Evolutionary conservation across 1,140 invertebrate genomes (phyloP).

Genomic region (Brachionus asplanchnoidis): DNA sequence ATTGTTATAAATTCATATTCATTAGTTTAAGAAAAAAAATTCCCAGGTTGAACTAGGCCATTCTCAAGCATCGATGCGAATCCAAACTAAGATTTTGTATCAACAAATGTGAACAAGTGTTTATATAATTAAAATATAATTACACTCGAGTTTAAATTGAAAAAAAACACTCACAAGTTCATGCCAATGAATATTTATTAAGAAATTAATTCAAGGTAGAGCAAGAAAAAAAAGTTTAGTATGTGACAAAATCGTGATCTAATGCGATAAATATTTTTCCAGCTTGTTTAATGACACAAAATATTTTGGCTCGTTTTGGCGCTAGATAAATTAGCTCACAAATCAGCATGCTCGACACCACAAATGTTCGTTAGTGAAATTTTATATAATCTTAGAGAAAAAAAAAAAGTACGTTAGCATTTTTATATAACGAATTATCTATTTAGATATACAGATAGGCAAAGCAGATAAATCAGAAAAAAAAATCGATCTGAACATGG

Average conservation of each 20-base stretch:
- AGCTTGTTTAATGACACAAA: not conserved
- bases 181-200: slow-evolving; percentile 27
- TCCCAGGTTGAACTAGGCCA: not conserved
- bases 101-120: not conserved
- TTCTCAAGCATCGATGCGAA: not conserved
- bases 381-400: slow-evolving; percentile 3
- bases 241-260: slow-evolving; percentile 20
- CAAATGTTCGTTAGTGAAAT: not conserved
- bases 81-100: not conserved
- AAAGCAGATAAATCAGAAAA: not conserved
- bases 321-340: not conserved
- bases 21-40: not conserved
- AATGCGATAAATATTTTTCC: slow-evolving; percentile 11
- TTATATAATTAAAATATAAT: slow-evolving; percentile 16
- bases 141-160: not conserved
- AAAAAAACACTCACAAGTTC: not conserved
- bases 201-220: not conserved
- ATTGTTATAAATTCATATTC: not conserved
- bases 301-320: not conserved
- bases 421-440: slow-evolving; percentile 12
- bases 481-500: not conserved
- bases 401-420: not conserved
- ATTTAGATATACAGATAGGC: not conserved
- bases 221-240: not conserved
- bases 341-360: not conserved